Conservation (phyloP, 2,797 vertebrate genomes). For the Halcyon smyrnensis region DNA sequence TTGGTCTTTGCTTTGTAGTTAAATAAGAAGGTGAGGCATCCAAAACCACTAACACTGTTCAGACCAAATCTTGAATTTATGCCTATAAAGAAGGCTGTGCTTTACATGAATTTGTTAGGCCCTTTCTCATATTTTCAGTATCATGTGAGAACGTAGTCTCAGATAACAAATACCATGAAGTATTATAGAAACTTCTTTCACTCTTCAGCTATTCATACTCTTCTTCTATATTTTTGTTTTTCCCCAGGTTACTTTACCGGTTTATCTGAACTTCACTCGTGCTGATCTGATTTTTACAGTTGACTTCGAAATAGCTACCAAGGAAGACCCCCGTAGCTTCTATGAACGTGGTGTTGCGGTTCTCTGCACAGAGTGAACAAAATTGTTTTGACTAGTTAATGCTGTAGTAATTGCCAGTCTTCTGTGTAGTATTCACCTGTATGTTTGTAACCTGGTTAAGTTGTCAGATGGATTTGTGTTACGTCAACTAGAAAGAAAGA, state of each 20-base stretch:
- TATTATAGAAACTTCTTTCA: neutral
- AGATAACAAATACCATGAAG: neutral
- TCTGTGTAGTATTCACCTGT: neutral
- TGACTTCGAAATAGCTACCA: conserved; percentile 96
- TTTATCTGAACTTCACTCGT: conserved; percentile 98
- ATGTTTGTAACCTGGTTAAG: neutral
- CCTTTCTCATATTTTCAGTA: neutral
- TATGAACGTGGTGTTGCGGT: conserved; percentile 97
- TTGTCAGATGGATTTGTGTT: conserved; percentile 15
- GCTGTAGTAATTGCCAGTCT: neutral
- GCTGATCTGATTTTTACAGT: conserved; percentile 98
- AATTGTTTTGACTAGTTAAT: neutral
- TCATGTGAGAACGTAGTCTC: too few relatives aligned
- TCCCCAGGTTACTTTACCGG: conserved; percentile 92
- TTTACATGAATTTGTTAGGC: neutral
- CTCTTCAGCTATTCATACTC: neutral
- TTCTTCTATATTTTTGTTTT: neutral
- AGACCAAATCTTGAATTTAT: neutral
- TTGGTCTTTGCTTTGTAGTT: neutral
- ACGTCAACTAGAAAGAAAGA: neutral
- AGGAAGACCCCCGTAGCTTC: conserved; percentile 97
- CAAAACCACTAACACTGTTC: neutral
- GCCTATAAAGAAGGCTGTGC: neutral
- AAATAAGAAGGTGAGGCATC: neutral
- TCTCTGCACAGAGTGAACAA: conserved; percentile 91